A percentile compares a stretch with the other conserved stretches of the same genome.
Evolutionary conservation across 2,888 invertebrate species (phyloP).

Genomic region (Stenchaetothrips biformis): DNA sequence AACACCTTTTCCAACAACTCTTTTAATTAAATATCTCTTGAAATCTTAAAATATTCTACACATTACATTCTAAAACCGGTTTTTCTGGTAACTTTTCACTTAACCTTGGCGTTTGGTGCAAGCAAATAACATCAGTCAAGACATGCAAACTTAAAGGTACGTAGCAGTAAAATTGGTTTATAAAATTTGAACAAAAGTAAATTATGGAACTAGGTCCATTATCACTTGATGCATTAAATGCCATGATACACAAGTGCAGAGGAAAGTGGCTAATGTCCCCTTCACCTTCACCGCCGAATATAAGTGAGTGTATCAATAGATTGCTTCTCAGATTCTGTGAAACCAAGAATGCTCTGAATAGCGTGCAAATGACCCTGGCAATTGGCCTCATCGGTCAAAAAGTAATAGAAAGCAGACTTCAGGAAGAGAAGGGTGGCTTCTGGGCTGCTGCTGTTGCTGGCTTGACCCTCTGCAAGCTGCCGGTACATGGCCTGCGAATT

Average conservation of each 20-base stretch:
- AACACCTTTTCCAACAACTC: background rate
- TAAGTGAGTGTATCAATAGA: slow-evolving; percentile 58
- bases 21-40: background rate
- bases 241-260: background rate
- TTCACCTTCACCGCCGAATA: background rate
- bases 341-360: slow-evolving; percentile 86
- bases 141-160: too few relatives aligned
- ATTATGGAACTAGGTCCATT: background rate
- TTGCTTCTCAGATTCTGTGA: slow-evolving; percentile 72
- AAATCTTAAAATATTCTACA: background rate
- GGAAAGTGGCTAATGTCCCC: background rate
- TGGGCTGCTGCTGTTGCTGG: slow-evolving; percentile 43
- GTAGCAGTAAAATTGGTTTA: background rate
- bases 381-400: slow-evolving; percentile 83
- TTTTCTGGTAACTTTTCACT: background rate
- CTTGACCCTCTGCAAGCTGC: slow-evolving; percentile 70
- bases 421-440: slow-evolving; percentile 87
- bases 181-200: background rate
- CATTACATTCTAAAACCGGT: background rate
- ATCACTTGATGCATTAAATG: background rate
- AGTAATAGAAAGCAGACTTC: slow-evolving; percentile 89
- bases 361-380: slow-evolving; percentile 82
- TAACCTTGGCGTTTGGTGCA: background rate
- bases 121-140: too few relatives aligned
- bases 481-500: slow-evolving; percentile 74